Base-by-base conservation (phyloP, 2,888 invertebrate genomes). In the Volucella zonaria region DNA sequence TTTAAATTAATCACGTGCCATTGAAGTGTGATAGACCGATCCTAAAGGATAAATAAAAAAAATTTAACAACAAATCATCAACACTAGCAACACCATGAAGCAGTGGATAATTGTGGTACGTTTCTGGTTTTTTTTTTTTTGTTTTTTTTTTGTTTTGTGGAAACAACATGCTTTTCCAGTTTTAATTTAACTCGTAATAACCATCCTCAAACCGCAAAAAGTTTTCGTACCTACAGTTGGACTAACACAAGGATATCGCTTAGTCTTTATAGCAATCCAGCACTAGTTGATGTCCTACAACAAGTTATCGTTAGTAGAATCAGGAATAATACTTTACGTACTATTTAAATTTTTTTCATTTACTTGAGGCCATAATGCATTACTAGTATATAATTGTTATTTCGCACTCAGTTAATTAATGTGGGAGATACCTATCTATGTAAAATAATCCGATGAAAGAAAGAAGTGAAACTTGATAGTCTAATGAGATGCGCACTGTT, bases 21-120 rank as follows among this genome's bases (percentile, higher is more conserved):
- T 58, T 14, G 42, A 8, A 45, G 8, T 12, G 54, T 14, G 31
- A 58, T 56, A 23, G 52, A 64, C 14, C 49, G 62, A 64, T 45
- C n/a, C 43, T 14, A 23, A 43, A 62, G 10, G 15, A 40, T 9
- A 8, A 14, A 31, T 49, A 18, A 15, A 38, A 51, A 18, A 38
- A 51, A 18, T 49, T 38, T 10, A 23, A 23, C 18, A 18, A 40
- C 2, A 15, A 38, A 23, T 66, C 3, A 3, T 31, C 61, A 23
- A 70, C 42, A 64, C 2, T 42, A 49, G 15, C 51, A 47, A 0
- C 43, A 83, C 43, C 47, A 83, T 83, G 83, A 83, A 71, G 80
- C 80, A 66, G 62, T 83, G 77, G 86, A 86, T 78, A 70, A 49
- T 49, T 74, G 82, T 82, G 86, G 86, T 86, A 86, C 78, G 86